phyloP scores from a whole-genome alignment of 2,888 invertebrate species.

The Lasioglossum figueresi region DNA sequence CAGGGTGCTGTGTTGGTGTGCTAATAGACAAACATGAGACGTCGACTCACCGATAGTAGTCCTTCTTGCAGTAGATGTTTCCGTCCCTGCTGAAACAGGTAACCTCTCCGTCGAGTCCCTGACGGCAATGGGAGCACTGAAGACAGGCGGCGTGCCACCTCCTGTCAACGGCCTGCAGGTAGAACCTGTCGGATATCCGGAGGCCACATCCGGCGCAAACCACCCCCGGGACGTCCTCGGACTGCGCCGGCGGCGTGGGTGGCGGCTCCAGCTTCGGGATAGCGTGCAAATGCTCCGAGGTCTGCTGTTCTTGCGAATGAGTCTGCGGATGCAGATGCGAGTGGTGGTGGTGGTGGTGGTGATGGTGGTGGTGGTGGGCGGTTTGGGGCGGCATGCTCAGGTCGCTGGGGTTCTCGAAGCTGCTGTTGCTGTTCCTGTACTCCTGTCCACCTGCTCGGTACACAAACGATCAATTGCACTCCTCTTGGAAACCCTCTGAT shows the following conservation, averaged over 20 bases:
- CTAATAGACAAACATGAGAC: conserved; percentile 34
- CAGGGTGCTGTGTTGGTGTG: conserved; percentile 12
- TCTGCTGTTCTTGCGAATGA: conserved; percentile 77
- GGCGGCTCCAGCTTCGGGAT: conserved; percentile 86
- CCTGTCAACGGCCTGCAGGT: conserved; percentile 95
- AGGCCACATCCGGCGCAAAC: conserved; percentile 95
- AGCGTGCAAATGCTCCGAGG: conserved; percentile 84
- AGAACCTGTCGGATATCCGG: conserved; percentile 94
- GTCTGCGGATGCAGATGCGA: conserved; percentile 71
- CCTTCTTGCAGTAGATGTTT: conserved; percentile 97
- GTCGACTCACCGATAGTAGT: conserved; percentile 95
- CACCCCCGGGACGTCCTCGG: conserved; percentile 85
- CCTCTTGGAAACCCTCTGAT: neutral
- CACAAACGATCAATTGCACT: conserved; percentile 3
- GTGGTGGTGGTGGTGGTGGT: conserved; percentile 75
- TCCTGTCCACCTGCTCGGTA: conserved; percentile 77
- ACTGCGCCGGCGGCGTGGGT: conserved; percentile 80
- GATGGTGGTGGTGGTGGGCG: conserved; percentile 78
- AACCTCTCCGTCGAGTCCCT: conserved; percentile 94
- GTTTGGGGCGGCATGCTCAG: conserved; percentile 80
- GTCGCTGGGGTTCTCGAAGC: conserved; percentile 79
- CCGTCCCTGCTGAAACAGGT: conserved; percentile 97
- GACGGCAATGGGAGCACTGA: conserved; percentile 95
- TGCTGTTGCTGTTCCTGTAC: conserved; percentile 75
- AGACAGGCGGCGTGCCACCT: conserved; percentile 97